Base-by-base conservation (phyloP, 2,113 vertebrate species). In the Macrotis lagotis region DNA sequence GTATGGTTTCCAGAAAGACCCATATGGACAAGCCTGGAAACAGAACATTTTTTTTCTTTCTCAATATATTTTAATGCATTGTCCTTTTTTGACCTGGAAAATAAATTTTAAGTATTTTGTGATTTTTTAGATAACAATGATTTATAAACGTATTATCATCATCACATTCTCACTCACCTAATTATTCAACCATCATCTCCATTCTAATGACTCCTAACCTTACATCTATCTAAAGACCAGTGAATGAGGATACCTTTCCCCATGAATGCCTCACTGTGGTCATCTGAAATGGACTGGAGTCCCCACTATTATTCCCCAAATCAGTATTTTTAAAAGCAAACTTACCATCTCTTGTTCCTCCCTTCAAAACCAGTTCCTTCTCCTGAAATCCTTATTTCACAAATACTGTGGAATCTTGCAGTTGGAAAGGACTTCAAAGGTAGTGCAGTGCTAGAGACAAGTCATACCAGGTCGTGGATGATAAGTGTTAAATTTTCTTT, bases 1-100 rank as follows among this genome's bases (percentile, higher is more conserved):
- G 94, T 93, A 74, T 0, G 0, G 96, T 98, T 98, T 97, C 96
- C 97, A 97, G 96, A 98, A 94, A 98, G 94, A 97, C 92, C 97
- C 53, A 90, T 92, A 26, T 90, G 94, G 49, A 11, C 93, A 44
- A 28, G 91, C 93, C 94, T 92, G 94, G 93, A 97, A 97, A 94
- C 91, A 97, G 37, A 95, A 48, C 37, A 53, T 50, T 92, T 51
- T 0, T 0, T 95, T 92, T 88, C 50, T 94, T 97, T 92, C 91
- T 95, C 47, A 31, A 48, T 10, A 92, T 25, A 89, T 37, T n/a
- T n/a, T n/a, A 48, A 89, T 74, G 44, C 48, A 22, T 37, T 48
- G 0, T 93, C 50, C 92, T 55, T 51, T 88, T 88, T 88, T 92
- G 92, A 90, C 26, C n/a, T 66, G 92, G 16, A 91, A 2, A 88